Base-by-base conservation (phyloP, 2,113 vertebrate species). In the Chloebia gouldiae region DNA sequence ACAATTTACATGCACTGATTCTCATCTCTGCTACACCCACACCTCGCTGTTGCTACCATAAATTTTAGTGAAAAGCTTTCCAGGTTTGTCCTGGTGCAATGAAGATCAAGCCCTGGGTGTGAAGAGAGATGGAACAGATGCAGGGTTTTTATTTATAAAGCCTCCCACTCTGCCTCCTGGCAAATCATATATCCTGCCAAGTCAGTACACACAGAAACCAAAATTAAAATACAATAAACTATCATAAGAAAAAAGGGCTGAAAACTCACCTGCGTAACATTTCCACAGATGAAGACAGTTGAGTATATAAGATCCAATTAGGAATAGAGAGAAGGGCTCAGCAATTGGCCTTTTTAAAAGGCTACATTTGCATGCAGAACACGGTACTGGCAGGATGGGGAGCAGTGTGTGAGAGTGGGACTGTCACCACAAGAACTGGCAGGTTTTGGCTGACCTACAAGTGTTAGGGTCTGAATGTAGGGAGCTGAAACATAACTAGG, bases 181-280 rank as follows among this genome's bases (percentile, higher is more conserved):
- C 64, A 93, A 91, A 47, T 44, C 72, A 47, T 63, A 23, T 7
- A 27, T 16, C 59, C 77, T 88, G 89, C 82, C 70, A 84, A 95
- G 65, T 35, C 73, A 42, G 50, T n/a, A 35, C 51, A 78, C 49
- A 18, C 69, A 50, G 44, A 81, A 91, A 86, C 8, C 33, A 56
- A 86, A 93, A 94, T 91, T 86, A 91, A 95, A 95, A 69, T 28
- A 61, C 45, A 54, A 70, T 73, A 47, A 85, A 88, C 49, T 81
- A 76, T 8, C 9, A 2, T 33, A 53, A 75, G 72, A 28, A 49
- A 69, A 56, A 59, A 77, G 13, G 54, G 42, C 42, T 56, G 31
- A 88, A 87, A 51, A 65, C 50, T 85, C 49, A 51, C 13, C 42
- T 31, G 53, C 31, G 24, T 61, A 92, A 81, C 63, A 61, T 40